These are phyloP conservation scores for Ammodytes marinus DNA, from an alignment of 2,113 vertebrate species.

Conservation along the genomic window DNA sequence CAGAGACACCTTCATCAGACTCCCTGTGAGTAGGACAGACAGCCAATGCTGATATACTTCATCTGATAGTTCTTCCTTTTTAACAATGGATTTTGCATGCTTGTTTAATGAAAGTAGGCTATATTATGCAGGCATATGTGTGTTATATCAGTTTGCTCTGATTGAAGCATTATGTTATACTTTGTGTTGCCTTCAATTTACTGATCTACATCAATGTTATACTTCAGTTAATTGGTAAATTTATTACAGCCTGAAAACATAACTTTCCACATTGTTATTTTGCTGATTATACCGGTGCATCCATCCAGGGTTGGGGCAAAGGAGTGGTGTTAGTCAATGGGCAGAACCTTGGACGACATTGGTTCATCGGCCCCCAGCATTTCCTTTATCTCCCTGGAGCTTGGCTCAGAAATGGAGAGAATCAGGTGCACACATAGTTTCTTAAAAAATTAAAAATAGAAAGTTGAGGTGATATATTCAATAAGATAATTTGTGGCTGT, in stretches of 20 bases:
- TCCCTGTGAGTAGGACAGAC: slow-evolving; percentile 80
- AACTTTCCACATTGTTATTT: background rate
- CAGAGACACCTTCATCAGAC: slow-evolving; percentile 90
- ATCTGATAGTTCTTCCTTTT: background rate
- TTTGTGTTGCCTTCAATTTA: background rate
- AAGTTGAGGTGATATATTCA: background rate
- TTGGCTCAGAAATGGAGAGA: slow-evolving; percentile 89
- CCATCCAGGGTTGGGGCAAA: slow-evolving; percentile 92
- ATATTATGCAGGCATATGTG: background rate
- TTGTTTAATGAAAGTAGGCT: background rate
- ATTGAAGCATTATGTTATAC: background rate
- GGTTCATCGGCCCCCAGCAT: slow-evolving; percentile 92
- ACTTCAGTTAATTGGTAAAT: background rate
- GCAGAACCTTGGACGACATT: slow-evolving; percentile 92
- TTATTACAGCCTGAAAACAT: background rate
- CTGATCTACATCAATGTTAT: background rate
- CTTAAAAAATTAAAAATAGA: background rate
- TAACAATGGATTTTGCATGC: background rate
- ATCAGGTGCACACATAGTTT: slow-evolving; percentile 85
- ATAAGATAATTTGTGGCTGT: background rate
- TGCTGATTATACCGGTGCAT: slow-evolving; percentile 22
- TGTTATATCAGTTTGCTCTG: background rate
- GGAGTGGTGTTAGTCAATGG: slow-evolving; percentile 92
- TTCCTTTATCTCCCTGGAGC: slow-evolving; percentile 91
- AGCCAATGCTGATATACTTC: background rate